Conservation (phyloP, 2,113 vertebrate species). For the Clupea harengus region DNA sequence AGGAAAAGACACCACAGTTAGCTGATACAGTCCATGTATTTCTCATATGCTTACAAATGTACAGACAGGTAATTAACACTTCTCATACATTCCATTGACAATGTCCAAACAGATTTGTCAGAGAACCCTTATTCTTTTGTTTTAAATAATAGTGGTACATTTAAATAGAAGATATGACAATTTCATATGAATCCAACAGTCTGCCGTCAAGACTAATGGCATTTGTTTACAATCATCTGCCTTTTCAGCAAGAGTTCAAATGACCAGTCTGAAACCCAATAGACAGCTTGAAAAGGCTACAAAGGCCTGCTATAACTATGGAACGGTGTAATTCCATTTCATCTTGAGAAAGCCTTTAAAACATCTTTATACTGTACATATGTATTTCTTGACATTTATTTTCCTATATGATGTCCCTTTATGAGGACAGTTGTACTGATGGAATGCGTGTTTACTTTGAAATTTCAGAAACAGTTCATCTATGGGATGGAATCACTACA, state of each 20-base stretch:
- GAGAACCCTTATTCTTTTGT: constrained; percentile 35
- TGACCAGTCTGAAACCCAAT: neutral
- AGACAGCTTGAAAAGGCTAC: neutral
- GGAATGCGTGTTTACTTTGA: neutral
- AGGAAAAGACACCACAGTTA: constrained; percentile 26
- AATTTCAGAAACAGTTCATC: neutral
- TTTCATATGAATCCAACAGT: neutral
- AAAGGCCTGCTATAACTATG: neutral
- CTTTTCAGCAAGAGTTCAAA: neutral
- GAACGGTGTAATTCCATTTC: neutral
- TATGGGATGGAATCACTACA: neutral
- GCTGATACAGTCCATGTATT: constrained; percentile 48
- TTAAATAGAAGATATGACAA: constrained; percentile 11
- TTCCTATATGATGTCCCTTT: neutral
- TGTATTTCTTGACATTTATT: neutral
- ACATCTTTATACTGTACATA: neutral
- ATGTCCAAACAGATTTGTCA: constrained; percentile 30
- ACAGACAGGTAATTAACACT: constrained; percentile 41
- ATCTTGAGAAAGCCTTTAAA: neutral
- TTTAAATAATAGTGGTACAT: constrained; percentile 33
- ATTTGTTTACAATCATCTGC: neutral
- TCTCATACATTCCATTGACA: constrained; percentile 35
- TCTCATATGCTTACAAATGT: constrained; percentile 51
- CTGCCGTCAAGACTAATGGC: neutral
- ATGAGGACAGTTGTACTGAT: neutral